Conservation (phyloP, 1,140 invertebrate genomes). For the Tetramorium alpestre region DNA sequence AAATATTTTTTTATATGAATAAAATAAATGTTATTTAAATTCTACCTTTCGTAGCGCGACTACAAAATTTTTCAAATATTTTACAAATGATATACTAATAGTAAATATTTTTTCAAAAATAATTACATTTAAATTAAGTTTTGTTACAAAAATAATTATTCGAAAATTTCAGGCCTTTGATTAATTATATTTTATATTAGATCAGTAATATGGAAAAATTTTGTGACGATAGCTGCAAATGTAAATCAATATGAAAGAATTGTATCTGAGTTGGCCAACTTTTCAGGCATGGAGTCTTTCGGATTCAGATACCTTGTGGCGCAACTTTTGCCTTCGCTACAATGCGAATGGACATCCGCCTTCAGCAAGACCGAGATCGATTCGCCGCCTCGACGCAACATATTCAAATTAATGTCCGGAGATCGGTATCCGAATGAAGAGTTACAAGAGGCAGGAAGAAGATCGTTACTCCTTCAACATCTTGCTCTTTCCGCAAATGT, state of each 20-base stretch:
- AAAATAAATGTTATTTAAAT: background rate
- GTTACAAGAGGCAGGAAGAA: slow-evolving; percentile 57
- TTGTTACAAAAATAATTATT: background rate
- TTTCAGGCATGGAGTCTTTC: slow-evolving; percentile 36
- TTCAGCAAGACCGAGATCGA: slow-evolving; percentile 53
- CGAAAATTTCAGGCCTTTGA: background rate
- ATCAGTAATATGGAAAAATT: background rate
- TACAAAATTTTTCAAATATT: background rate
- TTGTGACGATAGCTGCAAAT: background rate
- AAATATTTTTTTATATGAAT: background rate
- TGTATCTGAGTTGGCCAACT: background rate
- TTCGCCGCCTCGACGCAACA: slow-evolving; percentile 56
- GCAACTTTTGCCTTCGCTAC: slow-evolving; percentile 38
- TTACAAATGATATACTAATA: background rate
- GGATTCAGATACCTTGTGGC: slow-evolving; percentile 35
- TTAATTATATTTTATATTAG: background rate
- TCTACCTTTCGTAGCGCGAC: too few species aligned
- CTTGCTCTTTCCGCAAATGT: slow-evolving; percentile 40
- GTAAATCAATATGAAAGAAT: background rate
- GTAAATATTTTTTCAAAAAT: background rate
- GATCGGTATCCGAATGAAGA: slow-evolving; percentile 53
- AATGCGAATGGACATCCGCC: slow-evolving; percentile 54
- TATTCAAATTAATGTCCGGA: slow-evolving; percentile 61
- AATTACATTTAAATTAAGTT: background rate
- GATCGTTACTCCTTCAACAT: slow-evolving; percentile 24